Evolutionary conservation across 2,888 invertebrate species (phyloP).

Genomic region (Listrodromus nycthemerus): DNA sequence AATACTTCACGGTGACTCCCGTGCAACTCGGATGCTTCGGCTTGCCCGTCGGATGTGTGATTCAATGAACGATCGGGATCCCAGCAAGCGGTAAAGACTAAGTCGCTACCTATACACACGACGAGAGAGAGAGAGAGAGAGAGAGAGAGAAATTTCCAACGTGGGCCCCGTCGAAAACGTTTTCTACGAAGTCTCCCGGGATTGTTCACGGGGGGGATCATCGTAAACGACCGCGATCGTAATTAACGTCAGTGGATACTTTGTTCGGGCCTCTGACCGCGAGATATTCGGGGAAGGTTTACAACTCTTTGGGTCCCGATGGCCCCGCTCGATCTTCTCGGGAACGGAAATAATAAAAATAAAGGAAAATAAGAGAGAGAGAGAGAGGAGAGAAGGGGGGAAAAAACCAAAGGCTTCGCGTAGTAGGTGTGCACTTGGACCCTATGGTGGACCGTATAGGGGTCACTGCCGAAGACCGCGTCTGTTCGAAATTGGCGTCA

Average conservation of each 20-base stretch:
- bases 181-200: conserved; percentile 47
- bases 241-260: conserved; percentile 66
- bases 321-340: conserved; percentile 25
- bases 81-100: conserved; percentile 45
- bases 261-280: conserved; percentile 44
- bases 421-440: conserved; percentile 49
- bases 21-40: conserved; percentile 29
- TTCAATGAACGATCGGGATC: conserved; percentile 56
- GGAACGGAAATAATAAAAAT: conserved; percentile 41
- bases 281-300: conserved; percentile 58
- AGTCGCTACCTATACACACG: conserved; percentile 34
- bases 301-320: conserved; percentile 51
- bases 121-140: not conserved
- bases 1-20: conserved; percentile 51
- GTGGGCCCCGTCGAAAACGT: conserved; percentile 30
- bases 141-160: not conserved
- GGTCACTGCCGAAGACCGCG: conserved; percentile 55
- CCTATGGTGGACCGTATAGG: conserved; percentile 36
- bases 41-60: conserved; percentile 34
- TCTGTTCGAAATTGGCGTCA: conserved; percentile 47
- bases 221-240: conserved; percentile 59
- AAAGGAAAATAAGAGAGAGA: conserved; percentile 26
- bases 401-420: conserved; percentile 48
- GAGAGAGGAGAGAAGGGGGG: conserved; percentile 51
- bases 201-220: conserved; percentile 49